Evolutionary conservation across 2,888 invertebrate species (phyloP), one percentile per base, ranked within the genome.

Genomic region (Drosophila suboccidentalis): DNA sequence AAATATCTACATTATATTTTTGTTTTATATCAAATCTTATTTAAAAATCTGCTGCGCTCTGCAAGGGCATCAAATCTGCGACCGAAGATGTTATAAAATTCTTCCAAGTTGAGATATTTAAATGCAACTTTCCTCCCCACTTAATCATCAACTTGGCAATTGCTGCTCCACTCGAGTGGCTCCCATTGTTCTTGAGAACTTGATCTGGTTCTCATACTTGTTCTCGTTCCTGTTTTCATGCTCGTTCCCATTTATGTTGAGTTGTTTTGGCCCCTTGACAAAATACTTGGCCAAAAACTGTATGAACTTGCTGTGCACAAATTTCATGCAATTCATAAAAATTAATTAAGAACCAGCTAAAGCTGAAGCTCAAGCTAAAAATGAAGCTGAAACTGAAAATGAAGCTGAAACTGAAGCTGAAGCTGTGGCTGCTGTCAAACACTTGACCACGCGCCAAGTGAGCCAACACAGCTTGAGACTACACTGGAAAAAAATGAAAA

Each of bases 311-410:
- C 71, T 72, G 72, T 54, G 82, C 39, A 64, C 26, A 76, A 67
- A 85, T 72, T 82, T 78, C 65, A 73, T 78, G 81, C 81, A 87
- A 86, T 88, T 87, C 83, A 85, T 86, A 83, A 81, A 87, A 85
- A 85, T 88, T 86, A 87, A 84, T 84, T 84, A 84, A 84, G 87
- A 87, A 85, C 71, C 75, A 63, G 62, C 66, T 71, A 65, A 59
- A 64, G 59, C 54, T 60, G 36, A 11, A 22, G 49, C 19, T 71
- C 65, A 59, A 64, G 59, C 54, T 60, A 36, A 8, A 22, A 32
- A 10, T 34, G 32, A n/a, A 59, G 51, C 59, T 70, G 69, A 49
- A 59, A 58, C 49, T 53, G 43, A 6, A 34, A 26, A 5, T 53
- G 22, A n/a, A 22, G 8, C 22, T 36, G 13, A 9, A 32, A 58